Base-by-base conservation (phyloP, 2,113 vertebrate genomes). In the Zapus hudsonius region DNA sequence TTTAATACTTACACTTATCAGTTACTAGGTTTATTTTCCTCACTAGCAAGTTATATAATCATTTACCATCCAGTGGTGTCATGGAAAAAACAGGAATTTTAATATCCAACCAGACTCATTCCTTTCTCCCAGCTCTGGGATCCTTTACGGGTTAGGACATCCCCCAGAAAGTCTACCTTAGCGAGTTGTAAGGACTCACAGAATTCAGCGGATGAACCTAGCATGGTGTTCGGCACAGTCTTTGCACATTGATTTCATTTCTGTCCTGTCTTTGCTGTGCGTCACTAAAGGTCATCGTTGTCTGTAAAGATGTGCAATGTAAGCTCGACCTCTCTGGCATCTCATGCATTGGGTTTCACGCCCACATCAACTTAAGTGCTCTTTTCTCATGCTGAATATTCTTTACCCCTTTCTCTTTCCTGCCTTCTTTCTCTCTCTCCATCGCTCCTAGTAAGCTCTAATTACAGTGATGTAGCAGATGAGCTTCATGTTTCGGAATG, bases 401-500 rank as follows among this genome's bases (percentile, higher is more conserved):
- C 36, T 87, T 57, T 79, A 25, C 27, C 29, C 23, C 23, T 64
- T 84, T 29, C 27, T 67, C 87, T 31, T 69, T 87, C 75, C 63
- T 44, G 52, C 20, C 44, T 22, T 47, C 23, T 92, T 81, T 61
- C 52, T 89, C 42, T 72, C 0, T 92, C 31, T 94, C 75, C 78
- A 67, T 55, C 7, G 36, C 23, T 81, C 29, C 47, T 79, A 27
- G 66, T 29, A 61, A 88, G n/a, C 89, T 93, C 72, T 78, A 80
- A 82, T 90, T 87, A 87, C 57, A 66, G 15, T 42, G 29, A 57
- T 70, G 2, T 79, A 40, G 91, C 75, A 91, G 31, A 47, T 91
- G n/a, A 78, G 74, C 93, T 63, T 95, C 79, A 33, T 78, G 29
- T 95, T 93, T 91, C 88, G 38, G 10, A 89, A n/a, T 93, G 80